phyloP scores from a whole-genome alignment of 2,888 invertebrate species.

The Idaea biselata region DNA sequence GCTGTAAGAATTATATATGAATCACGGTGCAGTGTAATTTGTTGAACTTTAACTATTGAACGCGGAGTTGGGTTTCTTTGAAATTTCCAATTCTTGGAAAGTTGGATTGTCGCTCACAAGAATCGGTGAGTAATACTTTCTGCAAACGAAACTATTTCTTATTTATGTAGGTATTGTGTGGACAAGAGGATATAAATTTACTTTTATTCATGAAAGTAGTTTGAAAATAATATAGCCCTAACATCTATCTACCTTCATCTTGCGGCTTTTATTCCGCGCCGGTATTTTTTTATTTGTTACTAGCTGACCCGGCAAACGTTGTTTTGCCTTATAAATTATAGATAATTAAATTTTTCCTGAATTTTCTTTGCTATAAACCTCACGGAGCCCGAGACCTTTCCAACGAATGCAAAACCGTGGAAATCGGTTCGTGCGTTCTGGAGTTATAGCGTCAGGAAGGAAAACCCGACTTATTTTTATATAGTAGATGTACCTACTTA shows the following conservation, averaged over 20 bases:
- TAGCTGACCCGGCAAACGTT: too few relatives aligned
- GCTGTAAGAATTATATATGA: constrained; percentile 8
- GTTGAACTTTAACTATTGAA: constrained; percentile 48
- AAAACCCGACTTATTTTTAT: too few relatives aligned
- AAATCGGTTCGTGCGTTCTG: too few relatives aligned
- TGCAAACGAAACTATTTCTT: constrained; percentile 6
- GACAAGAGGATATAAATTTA: not conserved
- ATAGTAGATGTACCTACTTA: too few relatives aligned
- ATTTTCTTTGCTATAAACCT: too few relatives aligned
- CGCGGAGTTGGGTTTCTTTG: constrained; percentile 41
- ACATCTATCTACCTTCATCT: not conserved
- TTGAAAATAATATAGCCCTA: not conserved
- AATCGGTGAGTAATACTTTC: constrained; percentile 67
- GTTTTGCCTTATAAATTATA: too few relatives aligned
- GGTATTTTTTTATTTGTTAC: not conserved
- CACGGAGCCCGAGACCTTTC: too few relatives aligned
- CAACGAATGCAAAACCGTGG: too few relatives aligned
- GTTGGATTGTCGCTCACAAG: constrained; percentile 65
- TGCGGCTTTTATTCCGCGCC: not conserved
- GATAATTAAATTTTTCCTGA: too few relatives aligned
- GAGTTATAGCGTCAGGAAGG: too few relatives aligned
- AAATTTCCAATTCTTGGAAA: constrained; percentile 66
- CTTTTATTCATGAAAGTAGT: not conserved
- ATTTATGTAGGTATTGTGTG: not conserved
- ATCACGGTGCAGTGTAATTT: constrained; percentile 48